Percentiles rank a stretch among this genome's conserved stretches.
These are phyloP conservation scores for Julus scandinavius DNA, from an alignment of 2,888 invertebrate species.

Conservation along the genomic window DNA sequence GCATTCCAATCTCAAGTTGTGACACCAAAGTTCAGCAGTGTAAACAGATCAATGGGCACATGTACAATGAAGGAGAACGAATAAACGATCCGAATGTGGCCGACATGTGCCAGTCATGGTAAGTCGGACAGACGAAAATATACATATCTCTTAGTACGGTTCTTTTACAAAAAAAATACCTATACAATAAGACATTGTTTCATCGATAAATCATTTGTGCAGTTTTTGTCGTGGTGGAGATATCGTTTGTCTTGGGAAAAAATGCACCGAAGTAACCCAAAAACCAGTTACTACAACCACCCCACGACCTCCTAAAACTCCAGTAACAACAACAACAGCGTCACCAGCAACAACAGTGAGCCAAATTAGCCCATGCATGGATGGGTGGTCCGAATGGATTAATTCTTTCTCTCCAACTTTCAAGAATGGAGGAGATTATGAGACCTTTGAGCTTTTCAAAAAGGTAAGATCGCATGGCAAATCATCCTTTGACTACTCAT, in stretches of 20 bases:
- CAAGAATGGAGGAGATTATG: slow-evolving; percentile 63
- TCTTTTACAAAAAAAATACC: too few relatives aligned
- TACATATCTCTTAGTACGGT: not conserved
- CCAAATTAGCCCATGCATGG: slow-evolving; percentile 70
- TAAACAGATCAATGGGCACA: slow-evolving; percentile 74
- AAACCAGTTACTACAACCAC: not conserved
- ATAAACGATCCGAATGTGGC: slow-evolving; percentile 70
- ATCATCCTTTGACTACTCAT: not conserved
- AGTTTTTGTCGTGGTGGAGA: slow-evolving; percentile 64
- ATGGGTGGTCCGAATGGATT: slow-evolving; percentile 85
- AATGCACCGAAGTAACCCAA: slow-evolving; percentile 57
- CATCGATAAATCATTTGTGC: slow-evolving; percentile 23
- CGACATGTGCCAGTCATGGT: slow-evolving; percentile 84
- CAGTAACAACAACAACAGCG: slow-evolving; percentile 58
- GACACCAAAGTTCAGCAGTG: slow-evolving; percentile 73
- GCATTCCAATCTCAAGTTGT: slow-evolving; percentile 80
- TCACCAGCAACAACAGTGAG: slow-evolving; percentile 63
- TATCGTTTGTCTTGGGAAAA: slow-evolving; percentile 62
- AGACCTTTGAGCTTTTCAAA: slow-evolving; percentile 59
- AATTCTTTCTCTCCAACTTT: slow-evolving; percentile 68
- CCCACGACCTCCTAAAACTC: slow-evolving; percentile 49
- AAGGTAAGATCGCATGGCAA: slow-evolving; percentile 50
- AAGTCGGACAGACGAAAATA: slow-evolving; percentile 58
- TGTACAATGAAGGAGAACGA: slow-evolving; percentile 81
- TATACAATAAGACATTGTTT: not conserved